phyloP scores from a whole-genome alignment of 2,888 invertebrate species.

The Osedax fenrisi region DNA sequence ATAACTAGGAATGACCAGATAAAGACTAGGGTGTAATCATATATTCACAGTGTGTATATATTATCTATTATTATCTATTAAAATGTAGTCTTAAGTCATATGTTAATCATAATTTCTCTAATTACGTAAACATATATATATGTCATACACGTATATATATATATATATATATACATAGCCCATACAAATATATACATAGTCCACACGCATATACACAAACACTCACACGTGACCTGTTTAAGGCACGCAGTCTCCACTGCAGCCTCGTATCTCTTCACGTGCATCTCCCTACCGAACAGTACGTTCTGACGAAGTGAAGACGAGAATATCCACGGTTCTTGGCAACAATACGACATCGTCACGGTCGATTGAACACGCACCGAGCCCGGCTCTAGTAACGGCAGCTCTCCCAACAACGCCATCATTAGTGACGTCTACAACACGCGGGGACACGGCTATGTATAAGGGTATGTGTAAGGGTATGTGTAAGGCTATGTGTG shows the following conservation, averaged over 20 bases:
- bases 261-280: background rate
- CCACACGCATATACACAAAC: too few relatives aligned
- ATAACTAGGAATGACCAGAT: too few relatives aligned
- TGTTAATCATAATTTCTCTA: background rate
- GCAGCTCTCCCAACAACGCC: conserved; percentile 63
- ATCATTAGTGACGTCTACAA: conserved; percentile 50
- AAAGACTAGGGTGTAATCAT: too few relatives aligned
- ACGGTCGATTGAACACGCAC: conserved; percentile 37
- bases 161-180: background rate
- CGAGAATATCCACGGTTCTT: conserved; percentile 67
- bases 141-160: background rate
- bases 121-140: background rate
- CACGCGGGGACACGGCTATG: too few relatives aligned
- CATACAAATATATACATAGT: background rate
- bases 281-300: conserved; percentile 60
- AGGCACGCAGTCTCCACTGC: background rate
- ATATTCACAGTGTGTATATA: too few relatives aligned
- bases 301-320: conserved; percentile 79
- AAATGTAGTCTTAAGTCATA: too few relatives aligned
- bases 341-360: conserved; percentile 58
- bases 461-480: too few relatives aligned
- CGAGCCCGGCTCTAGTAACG: conserved; percentile 37
- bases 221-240: too few relatives aligned
- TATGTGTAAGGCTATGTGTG: too few relatives aligned
- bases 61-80: too few relatives aligned